These are phyloP conservation scores for Conopomorpha cramerella DNA, from an alignment of 1,140 invertebrate genomes.

Conservation along the genomic window DNA sequence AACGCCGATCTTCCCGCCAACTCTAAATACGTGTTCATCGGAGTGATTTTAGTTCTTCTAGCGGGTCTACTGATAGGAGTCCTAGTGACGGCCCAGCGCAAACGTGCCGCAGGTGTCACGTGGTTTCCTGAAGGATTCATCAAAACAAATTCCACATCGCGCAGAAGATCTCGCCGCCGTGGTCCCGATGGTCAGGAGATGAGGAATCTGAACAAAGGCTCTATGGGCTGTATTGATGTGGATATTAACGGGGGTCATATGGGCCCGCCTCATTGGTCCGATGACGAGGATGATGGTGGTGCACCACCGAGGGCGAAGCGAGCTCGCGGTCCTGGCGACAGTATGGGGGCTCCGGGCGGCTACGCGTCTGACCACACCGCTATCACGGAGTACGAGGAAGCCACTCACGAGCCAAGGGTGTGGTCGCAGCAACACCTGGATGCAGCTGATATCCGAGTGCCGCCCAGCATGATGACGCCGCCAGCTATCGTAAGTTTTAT, in stretches of 20 bases:
- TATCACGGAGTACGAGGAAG: constrained; percentile 88
- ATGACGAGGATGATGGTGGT: constrained; percentile 74
- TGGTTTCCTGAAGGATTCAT: constrained; percentile 98
- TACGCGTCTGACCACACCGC: constrained; percentile 86
- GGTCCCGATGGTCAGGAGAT: constrained; percentile 92
- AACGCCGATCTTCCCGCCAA: constrained; percentile 67
- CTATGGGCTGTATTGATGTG: constrained; percentile 75
- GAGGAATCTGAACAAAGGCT: constrained; percentile 84
- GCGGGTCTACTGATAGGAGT: constrained; percentile 76
- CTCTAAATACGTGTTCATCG: constrained; percentile 79
- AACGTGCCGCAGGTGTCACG: constrained; percentile 87
- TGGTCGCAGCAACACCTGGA: constrained; percentile 94
- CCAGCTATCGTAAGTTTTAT: constrained; percentile 58
- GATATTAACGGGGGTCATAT: constrained; percentile 70
- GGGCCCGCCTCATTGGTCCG: constrained; percentile 80
- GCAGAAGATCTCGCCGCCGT: constrained; percentile 72
- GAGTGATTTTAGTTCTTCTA: constrained; percentile 74
- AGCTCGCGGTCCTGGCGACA: constrained; percentile 64
- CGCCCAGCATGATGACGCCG: constrained; percentile 67
- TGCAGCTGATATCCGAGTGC: constrained; percentile 80
- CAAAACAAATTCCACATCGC: constrained; percentile 69
- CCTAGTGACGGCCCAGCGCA: constrained; percentile 79
- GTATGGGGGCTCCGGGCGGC: constrained; percentile 59
- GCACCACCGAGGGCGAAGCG: constrained; percentile 86
- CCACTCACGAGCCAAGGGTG: constrained; percentile 65